These are phyloP conservation scores for Serrognathus titanus DNA, from an alignment of 2,888 invertebrate genomes.

Conservation along the genomic window DNA sequence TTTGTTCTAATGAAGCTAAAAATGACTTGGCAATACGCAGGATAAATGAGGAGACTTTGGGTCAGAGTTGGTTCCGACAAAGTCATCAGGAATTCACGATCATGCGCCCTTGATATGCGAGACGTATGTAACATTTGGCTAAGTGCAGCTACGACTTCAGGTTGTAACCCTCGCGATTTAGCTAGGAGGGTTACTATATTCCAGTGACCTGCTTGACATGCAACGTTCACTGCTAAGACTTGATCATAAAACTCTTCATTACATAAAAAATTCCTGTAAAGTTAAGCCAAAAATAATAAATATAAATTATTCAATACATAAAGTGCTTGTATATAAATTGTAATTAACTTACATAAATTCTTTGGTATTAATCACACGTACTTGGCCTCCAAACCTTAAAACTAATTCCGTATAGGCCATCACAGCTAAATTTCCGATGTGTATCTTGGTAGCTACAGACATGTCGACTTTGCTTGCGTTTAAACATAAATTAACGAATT, in stretches of 20 bases:
- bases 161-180: constrained; percentile 53
- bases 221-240: constrained; percentile 59
- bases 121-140: constrained; percentile 50
- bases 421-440: constrained; percentile 63
- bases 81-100: constrained; percentile 41
- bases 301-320: not conserved
- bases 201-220: constrained; percentile 62
- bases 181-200: constrained; percentile 54
- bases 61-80: constrained; percentile 45
- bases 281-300: not conserved
- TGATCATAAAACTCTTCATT: constrained; percentile 64
- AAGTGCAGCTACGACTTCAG: constrained; percentile 56
- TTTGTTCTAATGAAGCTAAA: constrained; percentile 40
- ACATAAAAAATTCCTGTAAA: constrained; percentile 54
- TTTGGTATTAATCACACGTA: constrained; percentile 43
- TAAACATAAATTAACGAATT: constrained; percentile 57
- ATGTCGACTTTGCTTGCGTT: constrained; percentile 54
- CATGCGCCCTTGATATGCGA: constrained; percentile 34
- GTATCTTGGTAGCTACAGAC: constrained; percentile 59
- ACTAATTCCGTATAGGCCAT: constrained; percentile 62
- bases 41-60: constrained; percentile 42
- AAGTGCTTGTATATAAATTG: constrained; percentile 32
- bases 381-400: constrained; percentile 44
- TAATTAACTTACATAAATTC: constrained; percentile 53
- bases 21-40: constrained; percentile 39